phyloP scores from a whole-genome alignment of 2,888 invertebrate species.

The Eupithecia subfuscata region DNA sequence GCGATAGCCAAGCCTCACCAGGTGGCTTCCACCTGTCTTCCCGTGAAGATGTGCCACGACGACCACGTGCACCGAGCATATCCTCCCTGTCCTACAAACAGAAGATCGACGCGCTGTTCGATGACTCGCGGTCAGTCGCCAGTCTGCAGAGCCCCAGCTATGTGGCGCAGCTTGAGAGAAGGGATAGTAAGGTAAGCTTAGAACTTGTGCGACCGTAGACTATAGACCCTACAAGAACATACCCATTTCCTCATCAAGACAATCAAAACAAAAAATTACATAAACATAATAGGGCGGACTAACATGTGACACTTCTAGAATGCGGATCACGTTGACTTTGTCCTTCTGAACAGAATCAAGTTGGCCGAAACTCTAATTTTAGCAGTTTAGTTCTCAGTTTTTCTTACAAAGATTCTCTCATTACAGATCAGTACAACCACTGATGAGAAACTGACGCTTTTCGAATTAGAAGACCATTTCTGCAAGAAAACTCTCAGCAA shows the following conservation, averaged over 20 bases:
- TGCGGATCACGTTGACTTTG: neutral
- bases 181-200: slow-evolving; percentile 66
- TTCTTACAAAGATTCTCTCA: slow-evolving; percentile 2
- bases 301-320: too few species aligned
- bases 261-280: neutral
- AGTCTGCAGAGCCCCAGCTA: slow-evolving; percentile 68
- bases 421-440: slow-evolving; percentile 68
- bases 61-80: slow-evolving; percentile 74
- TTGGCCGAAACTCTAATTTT: neutral
- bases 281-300: too few species aligned
- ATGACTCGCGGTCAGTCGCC: slow-evolving; percentile 86
- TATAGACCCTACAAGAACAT: neutral
- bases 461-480: slow-evolving; percentile 75
- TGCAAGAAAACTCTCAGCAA: slow-evolving; percentile 71
- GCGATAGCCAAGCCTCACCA: slow-evolving; percentile 69
- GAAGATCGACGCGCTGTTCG: slow-evolving; percentile 94
- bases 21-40: slow-evolving; percentile 76
- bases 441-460: slow-evolving; percentile 66
- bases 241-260: neutral
- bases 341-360: neutral
- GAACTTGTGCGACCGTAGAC: neutral
- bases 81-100: slow-evolving; percentile 89
- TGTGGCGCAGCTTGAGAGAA: slow-evolving; percentile 59
- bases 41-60: slow-evolving; percentile 71
- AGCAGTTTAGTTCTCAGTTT: neutral